Base-by-base conservation (phyloP, 2,797 vertebrate genomes). In the Tangara arthus region DNA sequence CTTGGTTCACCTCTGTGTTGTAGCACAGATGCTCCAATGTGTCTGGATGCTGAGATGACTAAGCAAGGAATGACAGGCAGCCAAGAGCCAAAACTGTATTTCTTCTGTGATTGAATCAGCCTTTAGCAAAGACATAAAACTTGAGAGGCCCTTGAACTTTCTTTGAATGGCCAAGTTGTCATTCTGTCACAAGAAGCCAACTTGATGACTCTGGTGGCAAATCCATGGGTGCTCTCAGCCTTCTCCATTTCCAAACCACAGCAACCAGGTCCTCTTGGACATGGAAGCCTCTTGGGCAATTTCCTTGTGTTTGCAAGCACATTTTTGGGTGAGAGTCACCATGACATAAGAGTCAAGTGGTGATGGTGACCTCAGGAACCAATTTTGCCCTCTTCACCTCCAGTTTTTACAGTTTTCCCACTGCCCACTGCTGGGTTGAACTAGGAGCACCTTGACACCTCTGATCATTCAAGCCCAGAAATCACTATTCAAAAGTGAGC, bases 1-100 rank as follows among this genome's bases (percentile, higher is more conserved):
- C 53, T 86, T 86, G 44, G 23, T 59, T 95, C 87, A 91, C 64
- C 78, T 89, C 89, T 59, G 2, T 20, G 44, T 17, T 52, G 4
- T 15, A 37, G 37, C 27, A n/a, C 0, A 0, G 24, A 50, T 81
- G 17, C 60, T 90, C 41, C 84, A 63, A 16, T 0, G 0, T 63
- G 59, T 57, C 24, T 76, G 53, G 63, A 72, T 47, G 77, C 70
- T 86, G 65, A 89, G 85, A 70, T 4, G 4, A 61, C 66, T 68
- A 57, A 90, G 34, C 53, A 66, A 76, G 41, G 66, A 65, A 55
- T 60, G 53, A 90, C 34, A 23, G 44, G 42, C 18, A 75, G 23
- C n/a, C 68, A 56, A 27, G 2, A 87, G 44, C n/a, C 57, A 78
- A 52, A 61, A 50, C 12, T 71, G 57, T 47, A 47, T 57, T 57